Evolutionary conservation across 2,113 vertebrate genomes (phyloP).

Genomic region (Prochilodus magdalenae): DNA sequence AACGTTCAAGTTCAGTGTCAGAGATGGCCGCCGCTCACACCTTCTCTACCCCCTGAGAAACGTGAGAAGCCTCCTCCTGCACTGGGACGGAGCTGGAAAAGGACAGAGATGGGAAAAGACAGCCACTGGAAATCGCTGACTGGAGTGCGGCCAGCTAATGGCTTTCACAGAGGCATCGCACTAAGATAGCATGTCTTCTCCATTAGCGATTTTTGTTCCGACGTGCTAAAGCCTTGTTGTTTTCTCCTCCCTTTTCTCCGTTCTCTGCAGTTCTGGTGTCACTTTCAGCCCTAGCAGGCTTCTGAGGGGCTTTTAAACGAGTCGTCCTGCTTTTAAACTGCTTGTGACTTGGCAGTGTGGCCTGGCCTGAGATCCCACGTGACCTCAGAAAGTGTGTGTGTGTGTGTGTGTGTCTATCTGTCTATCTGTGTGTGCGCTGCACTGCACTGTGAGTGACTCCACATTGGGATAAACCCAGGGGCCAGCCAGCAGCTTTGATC

Average conservation of each 20-base stretch:
- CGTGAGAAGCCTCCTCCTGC: conserved; percentile 71
- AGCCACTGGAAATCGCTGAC: conserved; percentile 71
- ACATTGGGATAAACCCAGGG: conserved; percentile 51
- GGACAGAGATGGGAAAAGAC: conserved; percentile 22
- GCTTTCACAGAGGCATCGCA: conserved; percentile 82
- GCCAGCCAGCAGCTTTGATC: conserved; percentile 74
- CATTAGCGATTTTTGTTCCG: conserved; percentile 52
- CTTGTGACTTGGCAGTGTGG: conserved; percentile 20
- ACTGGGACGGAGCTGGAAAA: conserved; percentile 55
- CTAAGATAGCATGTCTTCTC: conserved; percentile 68
- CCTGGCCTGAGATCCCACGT: conserved; percentile 33
- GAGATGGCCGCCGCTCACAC: conserved; percentile 78
- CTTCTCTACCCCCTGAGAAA: conserved; percentile 76
- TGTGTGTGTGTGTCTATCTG: conserved; percentile 19
- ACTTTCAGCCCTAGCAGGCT: conserved; percentile 31
- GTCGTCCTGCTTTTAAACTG: conserved; percentile 50
- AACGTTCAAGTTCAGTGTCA: conserved; percentile 77
- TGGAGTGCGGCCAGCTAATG: conserved; percentile 80
- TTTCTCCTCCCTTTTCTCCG: conserved; percentile 20
- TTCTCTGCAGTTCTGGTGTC: conserved; percentile 38
- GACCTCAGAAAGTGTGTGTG: conserved; percentile 36
- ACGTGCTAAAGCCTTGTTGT: conserved; percentile 55
- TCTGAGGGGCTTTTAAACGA: conserved; percentile 53
- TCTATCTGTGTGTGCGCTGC: conserved; percentile 16
- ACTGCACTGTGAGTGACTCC: conserved; percentile 42